These are phyloP conservation scores for Microtus pennsylvanicus DNA, from an alignment of 2,113 vertebrate genomes.

Conservation along the genomic window DNA sequence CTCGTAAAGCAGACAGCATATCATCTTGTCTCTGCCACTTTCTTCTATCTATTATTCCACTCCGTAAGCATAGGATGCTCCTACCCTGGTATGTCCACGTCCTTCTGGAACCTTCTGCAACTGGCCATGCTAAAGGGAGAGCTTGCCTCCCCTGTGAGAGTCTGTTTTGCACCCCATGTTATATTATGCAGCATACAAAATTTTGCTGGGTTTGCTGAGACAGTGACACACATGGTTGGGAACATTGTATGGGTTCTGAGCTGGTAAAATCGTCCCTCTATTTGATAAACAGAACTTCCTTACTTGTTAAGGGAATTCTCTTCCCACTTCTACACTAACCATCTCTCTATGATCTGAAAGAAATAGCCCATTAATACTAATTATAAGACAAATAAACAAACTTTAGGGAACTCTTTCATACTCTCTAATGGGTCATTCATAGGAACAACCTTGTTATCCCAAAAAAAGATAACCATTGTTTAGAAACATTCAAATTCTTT, in stretches of 20 bases:
- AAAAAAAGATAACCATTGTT: not conserved
- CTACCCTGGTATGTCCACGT: not conserved
- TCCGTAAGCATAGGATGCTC: not conserved
- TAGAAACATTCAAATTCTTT: not conserved
- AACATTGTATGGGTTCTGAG: not conserved
- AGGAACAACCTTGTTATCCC: not conserved
- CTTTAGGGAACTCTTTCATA: not conserved
- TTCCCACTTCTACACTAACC: not conserved
- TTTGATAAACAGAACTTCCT: not conserved
- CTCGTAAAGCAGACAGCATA: conserved; percentile 65
- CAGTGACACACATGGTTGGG: not conserved
- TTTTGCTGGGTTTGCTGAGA: not conserved
- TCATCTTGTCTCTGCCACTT: conserved; percentile 42
- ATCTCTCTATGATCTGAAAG: not conserved
- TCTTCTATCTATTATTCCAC: not conserved
- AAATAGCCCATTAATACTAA: not conserved
- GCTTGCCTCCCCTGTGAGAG: rapidly evolving
- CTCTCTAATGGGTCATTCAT: not conserved
- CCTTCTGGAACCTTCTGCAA: not conserved
- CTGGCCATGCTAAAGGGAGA: not conserved
- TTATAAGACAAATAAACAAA: not conserved
- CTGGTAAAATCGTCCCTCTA: not conserved
- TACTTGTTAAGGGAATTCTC: not conserved
- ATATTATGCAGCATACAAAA: not conserved
- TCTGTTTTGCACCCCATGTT: not conserved